Base-by-base conservation (phyloP, 2,888 invertebrate genomes). In the Lampropteryx suffumata region DNA sequence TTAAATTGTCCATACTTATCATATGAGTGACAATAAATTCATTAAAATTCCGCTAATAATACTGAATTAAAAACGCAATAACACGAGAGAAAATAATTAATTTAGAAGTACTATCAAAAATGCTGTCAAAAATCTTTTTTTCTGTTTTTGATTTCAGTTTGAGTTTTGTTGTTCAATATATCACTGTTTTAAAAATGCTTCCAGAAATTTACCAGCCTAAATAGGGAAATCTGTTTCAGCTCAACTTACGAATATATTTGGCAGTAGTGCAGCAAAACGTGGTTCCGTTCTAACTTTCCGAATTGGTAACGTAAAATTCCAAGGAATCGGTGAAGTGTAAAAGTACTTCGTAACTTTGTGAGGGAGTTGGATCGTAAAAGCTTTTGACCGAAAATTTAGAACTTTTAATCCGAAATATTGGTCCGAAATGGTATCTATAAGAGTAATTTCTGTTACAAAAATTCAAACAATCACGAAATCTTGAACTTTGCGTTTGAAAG, bases 251-350 rank as follows among this genome's bases (percentile, higher is more conserved):
- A 17, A 11, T n/a, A 17, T 12, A 29, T 42, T 44, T 44, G 35
- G 29, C 29, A 24, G 29, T 21, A 29, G 24, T n/a, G 11, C 10
- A n/a, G n/a, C 27, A 28, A 14, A 10, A 5, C 5, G 3, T 2
- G 8, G 33, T 26, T 13, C 14, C 7, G 2, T 27, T 1, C 17
- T 14, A 41, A 35, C 41, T 40, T 51, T 32, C 14, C 14, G 50
- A 55, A 50, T 55, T 53, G 46, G 34, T 36, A 49, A 45, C 42
- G 52, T 55, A 50, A 57, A 59, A 55, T 50, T 43, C 39, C 35
- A 42, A 32, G 32, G 35, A 52, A 46, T 34, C 35, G 48, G 39
- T 55, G 57, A 55, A 55, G 50, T 55, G 55, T 48, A 36, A 52
- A 55, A 41, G 50, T 54, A 50, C 41, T 56, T 56, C 43, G 50